A percentile compares a stretch with the other conserved stretches of the same genome.
Evolutionary conservation across 2,888 invertebrate species (phyloP).

Genomic region (Patella pellucida): DNA sequence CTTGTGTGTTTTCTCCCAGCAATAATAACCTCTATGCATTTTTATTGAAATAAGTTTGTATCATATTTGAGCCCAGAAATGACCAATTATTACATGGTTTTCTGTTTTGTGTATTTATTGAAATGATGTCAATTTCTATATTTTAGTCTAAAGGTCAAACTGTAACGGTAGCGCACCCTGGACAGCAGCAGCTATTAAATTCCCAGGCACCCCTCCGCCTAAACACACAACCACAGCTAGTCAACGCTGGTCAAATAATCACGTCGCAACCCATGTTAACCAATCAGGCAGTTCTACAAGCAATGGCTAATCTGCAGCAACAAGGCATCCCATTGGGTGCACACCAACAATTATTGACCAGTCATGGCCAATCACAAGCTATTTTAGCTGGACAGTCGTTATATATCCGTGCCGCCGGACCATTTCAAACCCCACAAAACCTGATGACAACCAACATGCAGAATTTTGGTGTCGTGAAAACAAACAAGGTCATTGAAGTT

Average conservation of each 20-base stretch:
- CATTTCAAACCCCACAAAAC: slow-evolving; percentile 49
- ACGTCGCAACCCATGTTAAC: slow-evolving; percentile 59
- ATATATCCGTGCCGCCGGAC: slow-evolving; percentile 60
- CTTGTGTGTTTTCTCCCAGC: no score
- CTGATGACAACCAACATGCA: slow-evolving; percentile 37
- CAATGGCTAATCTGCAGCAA: slow-evolving; percentile 58
- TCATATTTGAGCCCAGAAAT: no score
- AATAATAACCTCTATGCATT: no score
- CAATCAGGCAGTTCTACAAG: slow-evolving; percentile 62
- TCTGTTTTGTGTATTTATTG: background rate
- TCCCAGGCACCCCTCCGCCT: slow-evolving; percentile 53
- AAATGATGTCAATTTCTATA: background rate
- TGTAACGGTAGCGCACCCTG: slow-evolving; percentile 40
- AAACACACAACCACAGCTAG: slow-evolving; percentile 59
- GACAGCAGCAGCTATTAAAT: slow-evolving; percentile 53
- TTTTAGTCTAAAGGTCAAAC: slow-evolving; percentile 54
- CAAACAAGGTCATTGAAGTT: slow-evolving; percentile 30
- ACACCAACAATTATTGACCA: slow-evolving; percentile 55
- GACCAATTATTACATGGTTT: background rate
- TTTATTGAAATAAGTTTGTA: no score
- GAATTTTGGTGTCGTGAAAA: slow-evolving; percentile 25
- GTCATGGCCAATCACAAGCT: slow-evolving; percentile 54
- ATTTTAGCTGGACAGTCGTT: slow-evolving; percentile 62
- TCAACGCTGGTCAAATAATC: slow-evolving; percentile 60
- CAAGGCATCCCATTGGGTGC: slow-evolving; percentile 54